Conservation (phyloP, 2,888 invertebrate species). For the Thelaira solivaga region DNA sequence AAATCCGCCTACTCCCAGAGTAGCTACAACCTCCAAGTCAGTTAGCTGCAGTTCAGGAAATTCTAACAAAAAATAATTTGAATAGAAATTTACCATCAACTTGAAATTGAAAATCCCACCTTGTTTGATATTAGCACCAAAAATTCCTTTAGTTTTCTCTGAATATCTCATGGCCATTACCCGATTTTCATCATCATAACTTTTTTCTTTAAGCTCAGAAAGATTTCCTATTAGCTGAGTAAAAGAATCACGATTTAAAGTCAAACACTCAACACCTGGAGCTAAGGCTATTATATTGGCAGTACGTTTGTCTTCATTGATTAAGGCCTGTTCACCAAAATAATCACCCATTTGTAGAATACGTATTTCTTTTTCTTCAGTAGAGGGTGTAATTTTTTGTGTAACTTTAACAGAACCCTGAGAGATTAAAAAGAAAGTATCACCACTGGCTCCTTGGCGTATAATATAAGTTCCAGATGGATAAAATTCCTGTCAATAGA, state of each 20-base stretch:
- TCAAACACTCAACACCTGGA: conserved; percentile 91
- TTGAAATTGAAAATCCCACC: too few relatives aligned
- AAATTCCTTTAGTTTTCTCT: conserved; percentile 74
- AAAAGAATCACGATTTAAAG: conserved; percentile 87
- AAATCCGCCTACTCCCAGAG: conserved; percentile 95
- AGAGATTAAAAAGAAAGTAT: conserved; percentile 93
- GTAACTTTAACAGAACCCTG: conserved; percentile 88
- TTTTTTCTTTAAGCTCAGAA: conserved; percentile 84
- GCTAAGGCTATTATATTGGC: conserved; percentile 94
- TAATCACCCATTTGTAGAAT: conserved; percentile 86
- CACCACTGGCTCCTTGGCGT: conserved; percentile 90
- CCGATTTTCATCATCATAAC: conserved; percentile 83
- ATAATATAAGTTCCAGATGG: conserved; percentile 88
- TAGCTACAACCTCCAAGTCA: conserved; percentile 89
- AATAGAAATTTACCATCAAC: too few relatives aligned
- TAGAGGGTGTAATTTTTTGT: conserved; percentile 80
- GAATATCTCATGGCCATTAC: conserved; percentile 75
- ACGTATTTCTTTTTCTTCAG: conserved; percentile 83
- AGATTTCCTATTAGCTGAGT: conserved; percentile 86
- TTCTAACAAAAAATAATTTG: conserved; percentile 76
- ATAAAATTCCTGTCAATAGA: conserved; percentile 84
- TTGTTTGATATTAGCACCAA: conserved; percentile 74
- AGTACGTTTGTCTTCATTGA: conserved; percentile 91
- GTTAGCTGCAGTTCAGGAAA: conserved; percentile 84
- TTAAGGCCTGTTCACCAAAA: conserved; percentile 92